Base-by-base conservation (phyloP, 2,113 vertebrate species). In the Asarcornis scutulata region DNA sequence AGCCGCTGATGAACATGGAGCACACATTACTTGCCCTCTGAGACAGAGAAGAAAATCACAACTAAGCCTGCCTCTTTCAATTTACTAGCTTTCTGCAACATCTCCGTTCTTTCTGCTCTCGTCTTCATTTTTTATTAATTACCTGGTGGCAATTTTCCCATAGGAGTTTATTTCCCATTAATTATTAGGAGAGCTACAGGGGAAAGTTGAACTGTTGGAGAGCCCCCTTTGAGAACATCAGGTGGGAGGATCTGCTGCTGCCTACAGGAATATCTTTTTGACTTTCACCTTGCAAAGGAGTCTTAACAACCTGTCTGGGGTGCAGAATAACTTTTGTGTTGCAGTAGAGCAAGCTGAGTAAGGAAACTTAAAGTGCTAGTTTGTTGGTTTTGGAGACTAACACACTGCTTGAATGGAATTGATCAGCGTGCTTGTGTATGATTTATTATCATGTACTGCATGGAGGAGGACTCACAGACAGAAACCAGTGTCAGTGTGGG, bases 111-210 rank as follows among this genome's bases (percentile, higher is more conserved):
- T 78, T 76, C 53, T 82, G 72, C 64, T 72, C 66, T 93, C n/a
- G 1, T 86, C 87, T 94, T 91, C 34, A 93, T 94, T 83, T 94
- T 94, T 95, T 91, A 95, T 97, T 97, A 97, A 97, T 96, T 96
- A 97, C 56, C 73, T 2, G 0, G 85, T 93, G 92, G 91, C 80
- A 91, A 59, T 94, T 97, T 93, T 81, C 95, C 91, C 89, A 86
- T 63, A 94, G 76, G 94, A 83, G 26, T 86, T 59, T 73, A 7
- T 53, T 79, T 93, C 32, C 55, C 91, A 92, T 95, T 95, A 95
- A 93, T 96, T 93, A 93, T 96, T 88, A 84, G 68, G 20, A 89
- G 73, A 85, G 75, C 91, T 85, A 69, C 25, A 76, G 58, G 92
- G 55, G 55, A 94, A 85, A 0, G 0, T 15, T 27, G 60, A 94